These are phyloP conservation scores for Spizella passerina DNA, from an alignment of 2,797 vertebrate species.

Conservation along the genomic window DNA sequence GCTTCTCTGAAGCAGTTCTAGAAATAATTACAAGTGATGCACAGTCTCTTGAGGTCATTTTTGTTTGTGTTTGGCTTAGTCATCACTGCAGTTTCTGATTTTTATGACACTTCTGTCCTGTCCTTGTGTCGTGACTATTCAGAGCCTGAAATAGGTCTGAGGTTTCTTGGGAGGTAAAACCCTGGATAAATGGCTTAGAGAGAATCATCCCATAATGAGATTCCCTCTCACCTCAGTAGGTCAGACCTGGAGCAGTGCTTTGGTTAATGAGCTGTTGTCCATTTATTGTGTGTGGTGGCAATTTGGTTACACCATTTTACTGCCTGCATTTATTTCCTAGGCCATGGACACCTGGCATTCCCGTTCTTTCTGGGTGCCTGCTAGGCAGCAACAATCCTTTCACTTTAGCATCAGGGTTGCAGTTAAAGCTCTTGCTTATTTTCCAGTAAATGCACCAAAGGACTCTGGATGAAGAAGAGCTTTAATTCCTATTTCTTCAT, in stretches of 20 bases:
- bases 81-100: not conserved
- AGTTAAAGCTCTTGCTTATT: not conserved
- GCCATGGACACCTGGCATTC: not conserved
- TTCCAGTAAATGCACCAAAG: not conserved
- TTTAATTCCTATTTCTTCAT: not conserved
- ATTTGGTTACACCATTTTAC: not conserved
- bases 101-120: not conserved
- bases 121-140: not conserved
- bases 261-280: not conserved
- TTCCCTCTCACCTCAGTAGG: not conserved
- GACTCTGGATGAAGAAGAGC: not conserved
- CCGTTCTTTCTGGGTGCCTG: not conserved
- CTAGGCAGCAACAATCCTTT: not conserved
- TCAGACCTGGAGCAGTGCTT: not conserved
- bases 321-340: not conserved
- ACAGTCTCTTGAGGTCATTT: not conserved
- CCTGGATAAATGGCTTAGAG: not conserved
- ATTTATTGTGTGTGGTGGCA: not conserved
- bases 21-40: not conserved
- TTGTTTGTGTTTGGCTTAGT: not conserved
- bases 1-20: not conserved
- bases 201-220: not conserved
- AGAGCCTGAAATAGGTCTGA: not conserved
- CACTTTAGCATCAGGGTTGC: not conserved
- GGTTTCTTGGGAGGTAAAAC: not conserved